Evolutionary conservation across 2,888 invertebrate species (phyloP), one percentile per base, ranked within the genome.

Genomic region (Amiota minor): DNA sequence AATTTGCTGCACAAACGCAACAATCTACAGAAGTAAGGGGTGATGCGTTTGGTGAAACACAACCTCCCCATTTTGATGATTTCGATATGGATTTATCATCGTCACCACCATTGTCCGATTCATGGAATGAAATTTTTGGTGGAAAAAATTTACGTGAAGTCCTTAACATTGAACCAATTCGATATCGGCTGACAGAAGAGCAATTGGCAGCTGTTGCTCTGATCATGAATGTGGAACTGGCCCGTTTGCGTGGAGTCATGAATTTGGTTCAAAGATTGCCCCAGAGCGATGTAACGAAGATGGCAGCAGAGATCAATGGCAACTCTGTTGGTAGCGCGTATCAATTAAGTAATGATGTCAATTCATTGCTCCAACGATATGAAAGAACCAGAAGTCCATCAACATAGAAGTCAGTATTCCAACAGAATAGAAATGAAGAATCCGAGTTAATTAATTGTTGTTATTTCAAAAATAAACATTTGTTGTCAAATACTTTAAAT

Each of bases 51-150:
- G 2, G 11, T n/a, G 53, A 50, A 50, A 3, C 12, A 50, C 53
- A 50, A 12, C 9, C 14, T n/a, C 12, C 53, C 12, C 11, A 9
- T 0, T 3, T n/a, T 3, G 18, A 59, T 20, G 59, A 20, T 59
- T n/a, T 16, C 14, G 20, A 23, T 9, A 35, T 55, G 53, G 56
- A 70, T 59, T 20, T 45, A 3, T 79, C 84, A 18, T 74, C 78
- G 1, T 78, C 85, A 10, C 81, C 83, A 4, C 87, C 88, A 0
- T 46, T 88, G 4, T 81, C 83, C 10, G 88, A 87, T 23, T 88
- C 87, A 0, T 76, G 88, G 2, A 80, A 79, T 45, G 81, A 81
- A 16, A 70, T 86, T n/a, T 88, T 88, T 64, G 83, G 85, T 11
- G 81, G 81, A 3, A 79, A 77, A 59, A 78, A 81, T 16, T 75